Percentiles rank a stretch among this genome's conserved stretches.
These are phyloP conservation scores for Lithobius niger DNA, from an alignment of 1,140 invertebrate species.

Conservation along the genomic window DNA sequence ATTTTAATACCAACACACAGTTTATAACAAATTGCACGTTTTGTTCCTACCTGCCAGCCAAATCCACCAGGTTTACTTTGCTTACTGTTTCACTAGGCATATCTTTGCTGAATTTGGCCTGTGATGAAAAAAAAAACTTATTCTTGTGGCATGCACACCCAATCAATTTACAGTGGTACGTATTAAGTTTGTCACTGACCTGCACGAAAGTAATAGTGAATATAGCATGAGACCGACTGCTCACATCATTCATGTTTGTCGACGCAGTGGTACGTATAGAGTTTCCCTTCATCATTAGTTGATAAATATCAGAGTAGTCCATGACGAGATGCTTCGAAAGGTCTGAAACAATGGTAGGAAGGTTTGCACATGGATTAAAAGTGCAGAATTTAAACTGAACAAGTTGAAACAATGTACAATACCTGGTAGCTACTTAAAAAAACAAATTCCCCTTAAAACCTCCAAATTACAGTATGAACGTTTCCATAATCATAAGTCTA, in stretches of 20 bases:
- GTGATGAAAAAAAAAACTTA: not conserved
- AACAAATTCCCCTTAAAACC: too few relatives aligned
- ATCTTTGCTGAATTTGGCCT: constrained; percentile 45
- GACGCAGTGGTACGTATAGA: constrained; percentile 27
- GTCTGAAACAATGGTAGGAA: too few relatives aligned
- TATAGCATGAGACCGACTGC: constrained; percentile 76
- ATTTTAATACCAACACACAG: constrained; percentile 1
- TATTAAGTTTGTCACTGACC: constrained; percentile 40
- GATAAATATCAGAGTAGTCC: constrained; percentile 70
- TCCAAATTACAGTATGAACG: too few relatives aligned
- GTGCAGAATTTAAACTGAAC: too few relatives aligned
- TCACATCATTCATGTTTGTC: constrained; percentile 50
- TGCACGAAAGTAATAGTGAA: constrained; percentile 84
- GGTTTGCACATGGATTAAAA: too few relatives aligned
- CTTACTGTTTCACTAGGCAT: constrained; percentile 77
- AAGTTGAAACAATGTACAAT: too few relatives aligned
- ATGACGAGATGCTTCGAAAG: constrained; percentile 70
- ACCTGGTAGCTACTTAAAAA: too few relatives aligned
- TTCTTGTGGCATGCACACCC: constrained; percentile 48
- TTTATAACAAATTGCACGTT: constrained; percentile 1
- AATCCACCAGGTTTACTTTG: constrained; percentile 73
- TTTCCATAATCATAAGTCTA: too few relatives aligned
- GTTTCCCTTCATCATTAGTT: constrained; percentile 19
- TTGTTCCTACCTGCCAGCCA: constrained; percentile 56
- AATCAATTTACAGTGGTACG: not conserved